phyloP scores from a whole-genome alignment of 2,888 invertebrate species.

The Synanthedon vespiformis region DNA sequence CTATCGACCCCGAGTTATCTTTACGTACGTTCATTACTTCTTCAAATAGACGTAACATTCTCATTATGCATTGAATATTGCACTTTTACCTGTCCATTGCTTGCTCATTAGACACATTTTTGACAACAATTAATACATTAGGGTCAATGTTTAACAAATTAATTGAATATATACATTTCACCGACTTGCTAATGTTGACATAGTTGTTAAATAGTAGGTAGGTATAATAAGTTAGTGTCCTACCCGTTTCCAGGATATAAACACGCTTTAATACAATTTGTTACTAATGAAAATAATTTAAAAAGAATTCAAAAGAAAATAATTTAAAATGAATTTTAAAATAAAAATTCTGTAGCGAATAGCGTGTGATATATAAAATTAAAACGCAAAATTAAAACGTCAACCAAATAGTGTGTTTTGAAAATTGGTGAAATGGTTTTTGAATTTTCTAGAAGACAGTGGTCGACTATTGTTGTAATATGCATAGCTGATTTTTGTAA shows the following conservation, averaged over 20 bases:
- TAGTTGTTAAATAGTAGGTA: neutral
- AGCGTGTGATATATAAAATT: no score
- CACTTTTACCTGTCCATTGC: no score
- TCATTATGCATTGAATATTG: no score
- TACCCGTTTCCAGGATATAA: conserved; percentile 21
- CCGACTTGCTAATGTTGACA: no score
- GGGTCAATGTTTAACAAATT: no score
- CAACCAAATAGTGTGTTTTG: neutral
- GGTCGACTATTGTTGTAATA: conserved; percentile 82
- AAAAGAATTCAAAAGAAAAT: neutral
- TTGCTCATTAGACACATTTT: no score
- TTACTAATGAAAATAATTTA: neutral
- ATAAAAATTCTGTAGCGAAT: neutral
- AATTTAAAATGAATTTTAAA: neutral
- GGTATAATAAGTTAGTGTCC: conserved; percentile 25
- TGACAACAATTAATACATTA: no score
- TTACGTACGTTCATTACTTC: no score
- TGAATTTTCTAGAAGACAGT: conserved; percentile 79
- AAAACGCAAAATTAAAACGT: conserved; percentile 6
- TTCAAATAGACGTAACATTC: no score
- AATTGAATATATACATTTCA: no score
- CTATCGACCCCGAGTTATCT: no score
- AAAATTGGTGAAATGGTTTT: conserved; percentile 60
- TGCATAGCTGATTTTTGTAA: conserved; percentile 87
- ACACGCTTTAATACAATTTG: conserved; percentile 5